Base-by-base conservation (phyloP, 1,140 invertebrate genomes). In the Diorhabda elongata region DNA sequence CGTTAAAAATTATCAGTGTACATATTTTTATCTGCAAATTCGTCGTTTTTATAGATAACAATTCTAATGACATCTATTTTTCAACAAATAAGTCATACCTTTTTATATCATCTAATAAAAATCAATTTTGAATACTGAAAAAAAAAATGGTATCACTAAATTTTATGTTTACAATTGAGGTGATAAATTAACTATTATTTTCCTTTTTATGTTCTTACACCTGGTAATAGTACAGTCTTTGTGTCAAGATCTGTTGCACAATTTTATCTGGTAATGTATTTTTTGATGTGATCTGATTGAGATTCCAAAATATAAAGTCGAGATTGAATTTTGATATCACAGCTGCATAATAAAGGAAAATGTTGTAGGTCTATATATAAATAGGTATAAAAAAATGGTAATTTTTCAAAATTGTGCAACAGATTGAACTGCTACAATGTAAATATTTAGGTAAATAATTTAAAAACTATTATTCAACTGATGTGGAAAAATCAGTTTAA, bases 321-420 rank as follows among this genome's bases (percentile, higher is more conserved):
- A 26, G 26, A 26, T 26, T 26, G 26, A 26, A 26, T 26, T 42
- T 4, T 42, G 9, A 42, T 5, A 42, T 43, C 26, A 26, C 26
- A 61, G 42, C 6, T 61, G 59, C 59, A 61, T 41, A 41, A 61
- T 61, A 5, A 42, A 3, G 42, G 6, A 41, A 41, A 61, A 42
- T 61, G 42, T 42, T 3, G 26, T 43, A 61, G 2, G 42, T 61
- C 5, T 9, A 2, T 52, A 52, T 52, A 52, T 52, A 52, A 2
- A 52, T 26, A 26, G 26, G 26, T 26, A 26, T 26, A 26, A 26
- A 26, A 11, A 26, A 26, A 26, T 26, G 26, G 26, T 26, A 26
- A 26, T 26, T 26, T 26, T 26, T 26, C 26, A 47, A 65, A 65
- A 57, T 65, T 65, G 64, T 65, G 64, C 64, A 57, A 42, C 64